Percentiles rank a stretch among this genome's conserved stretches.
Conservation (phyloP, 2,888 invertebrate species). For the Andrena bicolor region DNA sequence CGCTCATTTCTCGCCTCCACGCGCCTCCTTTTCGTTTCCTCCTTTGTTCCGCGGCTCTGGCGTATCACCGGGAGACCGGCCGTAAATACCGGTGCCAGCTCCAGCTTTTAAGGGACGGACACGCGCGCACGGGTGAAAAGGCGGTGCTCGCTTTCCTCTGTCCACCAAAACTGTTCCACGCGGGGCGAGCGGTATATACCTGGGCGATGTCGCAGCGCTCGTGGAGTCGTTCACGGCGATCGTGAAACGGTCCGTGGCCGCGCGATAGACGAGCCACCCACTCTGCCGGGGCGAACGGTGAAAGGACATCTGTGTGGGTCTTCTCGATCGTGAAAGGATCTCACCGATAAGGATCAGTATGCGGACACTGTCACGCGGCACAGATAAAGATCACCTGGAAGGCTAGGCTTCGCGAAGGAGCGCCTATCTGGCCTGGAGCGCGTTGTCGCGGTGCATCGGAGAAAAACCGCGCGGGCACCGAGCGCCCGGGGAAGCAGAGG, state of each 20-base stretch:
- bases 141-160: constrained; percentile 6
- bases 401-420: constrained; percentile 34
- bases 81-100: constrained; percentile 11
- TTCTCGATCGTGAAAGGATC: constrained; percentile 50
- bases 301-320: constrained; percentile 29
- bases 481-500: background rate
- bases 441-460: constrained; percentile 6
- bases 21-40: constrained; percentile 39
- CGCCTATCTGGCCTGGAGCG: background rate
- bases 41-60: constrained; percentile 35
- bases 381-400: constrained; percentile 38
- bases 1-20: constrained; percentile 56
- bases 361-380: constrained; percentile 48
- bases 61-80: background rate
- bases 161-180: background rate
- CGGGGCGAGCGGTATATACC: background rate
- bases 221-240: background rate
- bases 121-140: background rate
- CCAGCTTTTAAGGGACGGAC: background rate
- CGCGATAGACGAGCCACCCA: constrained; percentile 32
- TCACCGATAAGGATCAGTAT: constrained; percentile 48
- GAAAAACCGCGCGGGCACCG: background rate
- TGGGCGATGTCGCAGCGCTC: background rate
- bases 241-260: background rate
- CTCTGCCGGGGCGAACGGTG: constrained; percentile 29